phyloP scores from a whole-genome alignment of 2,888 invertebrate genomes.

The Malacosoma neustria region DNA sequence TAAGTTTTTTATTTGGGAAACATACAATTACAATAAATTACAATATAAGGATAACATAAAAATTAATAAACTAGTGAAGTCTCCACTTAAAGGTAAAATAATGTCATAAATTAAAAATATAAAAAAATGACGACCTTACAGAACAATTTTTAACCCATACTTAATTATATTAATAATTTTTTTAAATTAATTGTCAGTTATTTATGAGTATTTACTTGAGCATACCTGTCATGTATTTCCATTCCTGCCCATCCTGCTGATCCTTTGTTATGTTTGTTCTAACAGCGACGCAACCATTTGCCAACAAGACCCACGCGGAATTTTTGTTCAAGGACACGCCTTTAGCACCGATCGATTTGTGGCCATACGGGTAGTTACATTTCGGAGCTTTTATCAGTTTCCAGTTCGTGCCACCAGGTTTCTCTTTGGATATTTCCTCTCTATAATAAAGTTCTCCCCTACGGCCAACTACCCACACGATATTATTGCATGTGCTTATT shows the following conservation, averaged over 20 bases:
- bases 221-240: slow-evolving; percentile 78
- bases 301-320: slow-evolving; percentile 88
- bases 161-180: background rate
- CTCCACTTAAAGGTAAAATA: no score
- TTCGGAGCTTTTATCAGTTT: slow-evolving; percentile 82
- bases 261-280: slow-evolving; percentile 84
- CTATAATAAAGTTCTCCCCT: slow-evolving; percentile 91
- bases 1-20: no score
- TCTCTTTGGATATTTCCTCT: slow-evolving; percentile 80
- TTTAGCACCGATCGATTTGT: slow-evolving; percentile 73
- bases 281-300: slow-evolving; percentile 81
- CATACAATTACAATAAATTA: no score
- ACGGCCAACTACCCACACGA: slow-evolving; percentile 89
- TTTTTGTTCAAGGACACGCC: slow-evolving; percentile 82
- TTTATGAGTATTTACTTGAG: no score
- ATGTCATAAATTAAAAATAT: no score
- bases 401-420: slow-evolving; percentile 82
- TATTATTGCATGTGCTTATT: slow-evolving; percentile 80
- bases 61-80: no score
- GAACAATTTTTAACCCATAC: no score
- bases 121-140: no score
- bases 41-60: no score
- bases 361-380: slow-evolving; percentile 33
- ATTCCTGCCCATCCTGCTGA: slow-evolving; percentile 88
- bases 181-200: no score